Conservation (phyloP, 2,113 vertebrate species). For the Neolamprologus longior region DNA sequence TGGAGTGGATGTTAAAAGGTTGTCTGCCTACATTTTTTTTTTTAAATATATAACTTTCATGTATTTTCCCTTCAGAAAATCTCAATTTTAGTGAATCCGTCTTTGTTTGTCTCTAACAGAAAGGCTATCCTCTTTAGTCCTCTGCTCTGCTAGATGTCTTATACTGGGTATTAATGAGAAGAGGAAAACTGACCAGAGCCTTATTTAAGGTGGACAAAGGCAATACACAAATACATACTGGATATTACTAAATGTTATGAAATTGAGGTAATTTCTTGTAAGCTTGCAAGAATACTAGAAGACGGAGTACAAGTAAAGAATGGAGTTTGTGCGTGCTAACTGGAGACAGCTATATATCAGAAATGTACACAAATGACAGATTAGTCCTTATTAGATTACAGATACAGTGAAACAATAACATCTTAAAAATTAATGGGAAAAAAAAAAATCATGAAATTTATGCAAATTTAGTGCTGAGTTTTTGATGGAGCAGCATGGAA, state of each 20-base stretch:
- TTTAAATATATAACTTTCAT: not conserved
- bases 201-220: not conserved
- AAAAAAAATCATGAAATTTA: not conserved
- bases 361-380: not conserved
- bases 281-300: not conserved
- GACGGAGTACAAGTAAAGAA: not conserved
- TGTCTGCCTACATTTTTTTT: not conserved
- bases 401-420: not conserved
- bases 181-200: not conserved
- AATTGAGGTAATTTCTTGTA: not conserved
- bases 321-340: not conserved
- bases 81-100: not conserved
- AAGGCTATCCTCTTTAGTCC: not conserved
- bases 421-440: not conserved
- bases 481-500: not conserved
- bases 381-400: not conserved
- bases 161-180: not conserved
- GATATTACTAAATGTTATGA: not conserved
- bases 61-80: not conserved
- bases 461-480: not conserved
- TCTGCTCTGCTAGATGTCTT: not conserved
- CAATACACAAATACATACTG: not conserved
- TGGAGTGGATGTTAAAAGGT: not conserved
- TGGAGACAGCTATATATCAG: not conserved
- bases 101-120: not conserved